Evolutionary conservation across 2,113 vertebrate species (phyloP).

Genomic region (Brachyistius frenatus): DNA sequence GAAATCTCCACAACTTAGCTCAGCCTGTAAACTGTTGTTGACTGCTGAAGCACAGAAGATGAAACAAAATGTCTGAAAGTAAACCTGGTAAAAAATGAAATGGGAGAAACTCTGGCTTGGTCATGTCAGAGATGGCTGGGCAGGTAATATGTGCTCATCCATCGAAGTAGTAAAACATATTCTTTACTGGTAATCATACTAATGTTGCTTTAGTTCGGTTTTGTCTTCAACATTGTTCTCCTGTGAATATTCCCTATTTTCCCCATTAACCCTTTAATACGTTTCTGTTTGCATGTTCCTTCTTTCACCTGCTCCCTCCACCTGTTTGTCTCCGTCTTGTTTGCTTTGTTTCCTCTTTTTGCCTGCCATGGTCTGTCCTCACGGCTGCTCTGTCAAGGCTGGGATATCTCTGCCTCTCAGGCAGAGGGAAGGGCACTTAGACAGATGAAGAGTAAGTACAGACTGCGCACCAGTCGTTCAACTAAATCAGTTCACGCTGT

Average conservation of each 20-base stretch:
- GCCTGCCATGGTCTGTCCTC: conserved; percentile 47
- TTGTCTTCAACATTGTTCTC: background rate
- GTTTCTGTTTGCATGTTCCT: conserved; percentile 31
- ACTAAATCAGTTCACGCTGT: conserved; percentile 4
- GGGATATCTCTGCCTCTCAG: conserved; percentile 70
- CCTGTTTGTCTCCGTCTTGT: conserved; percentile 31
- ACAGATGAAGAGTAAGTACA: conserved; percentile 93
- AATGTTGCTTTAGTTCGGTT: background rate
- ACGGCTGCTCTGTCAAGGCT: conserved; percentile 68
- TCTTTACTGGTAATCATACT: background rate
- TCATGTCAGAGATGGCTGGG: too few species aligned
- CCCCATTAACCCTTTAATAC: background rate
- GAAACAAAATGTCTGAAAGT: too few species aligned
- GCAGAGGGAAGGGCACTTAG: conserved; percentile 84
- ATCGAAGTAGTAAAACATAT: too few species aligned
- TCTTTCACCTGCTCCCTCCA: conserved; percentile 40
- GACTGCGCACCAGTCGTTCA: background rate
- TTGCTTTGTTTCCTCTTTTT: conserved; percentile 21
- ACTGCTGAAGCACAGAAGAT: background rate
- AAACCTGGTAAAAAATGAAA: too few species aligned
- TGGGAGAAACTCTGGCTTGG: too few species aligned
- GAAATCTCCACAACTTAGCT: too few species aligned
- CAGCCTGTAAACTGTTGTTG: background rate
- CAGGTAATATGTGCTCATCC: too few species aligned
- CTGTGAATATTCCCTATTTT: conserved; percentile 1